These are phyloP conservation scores for Himalopsyche tibetana DNA, from an alignment of 2,888 invertebrate genomes.

Conservation along the genomic window DNA sequence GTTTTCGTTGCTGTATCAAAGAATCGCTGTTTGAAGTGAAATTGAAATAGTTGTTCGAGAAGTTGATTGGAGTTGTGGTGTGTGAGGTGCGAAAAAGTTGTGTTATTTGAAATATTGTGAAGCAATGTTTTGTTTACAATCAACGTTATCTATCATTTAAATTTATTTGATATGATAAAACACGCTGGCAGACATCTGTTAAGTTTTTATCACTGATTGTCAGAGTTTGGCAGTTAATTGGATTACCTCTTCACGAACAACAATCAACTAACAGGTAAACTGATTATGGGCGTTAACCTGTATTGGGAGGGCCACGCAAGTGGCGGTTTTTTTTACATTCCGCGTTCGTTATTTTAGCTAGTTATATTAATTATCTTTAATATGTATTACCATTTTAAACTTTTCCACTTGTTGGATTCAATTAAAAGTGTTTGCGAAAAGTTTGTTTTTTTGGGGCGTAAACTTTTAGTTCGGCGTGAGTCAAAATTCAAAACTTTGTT, in stretches of 20 bases:
- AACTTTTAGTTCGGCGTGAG: conserved; percentile 54
- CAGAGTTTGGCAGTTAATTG: conserved; percentile 55
- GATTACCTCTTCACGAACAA: conserved; percentile 60
- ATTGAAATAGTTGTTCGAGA: conserved; percentile 57
- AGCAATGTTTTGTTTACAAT: conserved; percentile 53
- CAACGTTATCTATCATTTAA: conserved; percentile 11
- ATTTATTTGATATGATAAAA: conserved; percentile 39
- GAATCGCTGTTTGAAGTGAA: conserved; percentile 49
- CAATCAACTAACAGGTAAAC: conserved; percentile 65
- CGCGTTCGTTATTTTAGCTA: conserved; percentile 15
- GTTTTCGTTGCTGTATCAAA: conserved; percentile 50
- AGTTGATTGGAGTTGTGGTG: conserved; percentile 51
- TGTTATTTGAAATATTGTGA: conserved; percentile 45
- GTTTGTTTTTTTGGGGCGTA: conserved; percentile 59
- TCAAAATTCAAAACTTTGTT: conserved; percentile 59
- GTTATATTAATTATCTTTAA: neutral
- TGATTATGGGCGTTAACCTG: conserved; percentile 65
- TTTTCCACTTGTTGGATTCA: conserved; percentile 34
- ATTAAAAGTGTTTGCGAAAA: conserved; percentile 54
- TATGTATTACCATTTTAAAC: neutral
- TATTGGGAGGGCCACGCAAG: conserved; percentile 53
- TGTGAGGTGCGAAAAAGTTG: conserved; percentile 37
- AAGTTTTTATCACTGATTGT: conserved; percentile 41
- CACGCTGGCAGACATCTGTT: conserved; percentile 41
- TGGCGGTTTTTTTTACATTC: conserved; percentile 53